Base-by-base conservation (phyloP, 2,888 invertebrate species). In the Drosophila quinaria region DNA sequence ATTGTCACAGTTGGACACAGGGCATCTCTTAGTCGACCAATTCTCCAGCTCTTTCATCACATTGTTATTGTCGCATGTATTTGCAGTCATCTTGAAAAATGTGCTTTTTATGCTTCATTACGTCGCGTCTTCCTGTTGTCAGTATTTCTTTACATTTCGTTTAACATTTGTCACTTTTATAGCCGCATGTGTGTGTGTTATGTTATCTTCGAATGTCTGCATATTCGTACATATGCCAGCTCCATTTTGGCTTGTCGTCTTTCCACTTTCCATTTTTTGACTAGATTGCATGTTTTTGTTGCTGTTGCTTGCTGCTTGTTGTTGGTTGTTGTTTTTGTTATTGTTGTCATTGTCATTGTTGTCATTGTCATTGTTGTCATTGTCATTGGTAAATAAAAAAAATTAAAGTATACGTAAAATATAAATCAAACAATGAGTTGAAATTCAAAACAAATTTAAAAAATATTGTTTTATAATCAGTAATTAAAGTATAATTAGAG, bases 131-230 rank as follows among this genome's bases (percentile, higher is more conserved):
- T 86, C 86, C 90, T 81, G 86, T 81, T 86, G 85, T 86, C 90
- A 86, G 79, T 89, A 89, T 88, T 89, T 80, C 74, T 78, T 88
- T 80, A 85, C 90, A 88, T 90, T 88, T 90, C 86, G 87, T 86
- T 86, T 88, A 86, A 86, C 86, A 86, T 86, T 90, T 86, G 90
- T 86, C 86, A 90, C 89, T 90, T 86, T 86, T 86, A 88, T 88
- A 86, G 90, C 87, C 60, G 67, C 67, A 72, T 74, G 62, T 73
- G 70, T 73, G 63, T 55, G 44, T 31, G 62, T 66, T 29, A 52
- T 54, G 29, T 55, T 74, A 54, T 64, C 49, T 71, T 46, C 52
- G 22, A 55, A 55, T 69, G 62, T 71, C 65, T 78, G 74, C 50
- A 71, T 66, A 82, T 70, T 58, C 15, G 46, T 51, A 39, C 58